phyloP scores from a whole-genome alignment of 2,113 vertebrate species.

The Phylloscopus trochiloides region DNA sequence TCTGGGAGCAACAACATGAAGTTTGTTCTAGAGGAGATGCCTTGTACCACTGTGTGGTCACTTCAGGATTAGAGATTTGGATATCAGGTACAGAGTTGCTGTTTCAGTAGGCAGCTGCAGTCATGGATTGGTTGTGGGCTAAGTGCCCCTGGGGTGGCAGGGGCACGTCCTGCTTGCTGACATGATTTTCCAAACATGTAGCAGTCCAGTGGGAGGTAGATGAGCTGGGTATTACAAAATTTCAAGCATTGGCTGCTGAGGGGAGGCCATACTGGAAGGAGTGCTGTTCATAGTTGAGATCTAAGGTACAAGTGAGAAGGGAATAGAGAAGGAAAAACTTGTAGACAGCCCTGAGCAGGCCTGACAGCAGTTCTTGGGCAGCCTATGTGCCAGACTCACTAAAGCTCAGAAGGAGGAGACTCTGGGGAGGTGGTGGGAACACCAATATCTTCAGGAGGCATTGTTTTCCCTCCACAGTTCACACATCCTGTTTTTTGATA shows the following conservation, averaged over 20 bases:
- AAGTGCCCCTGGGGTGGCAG: not conserved
- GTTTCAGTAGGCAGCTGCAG: not conserved
- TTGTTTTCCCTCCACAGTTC: not conserved
- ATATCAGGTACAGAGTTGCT: not conserved
- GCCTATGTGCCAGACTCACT: not conserved
- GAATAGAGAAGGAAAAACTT: not conserved
- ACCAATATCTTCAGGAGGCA: not conserved
- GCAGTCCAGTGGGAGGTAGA: not conserved
- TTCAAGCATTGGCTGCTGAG: not conserved
- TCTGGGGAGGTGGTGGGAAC: not conserved
- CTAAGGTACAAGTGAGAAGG: not conserved
- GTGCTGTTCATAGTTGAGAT: not conserved
- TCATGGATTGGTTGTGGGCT: not conserved
- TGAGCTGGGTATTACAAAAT: not conserved
- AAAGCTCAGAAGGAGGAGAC: not conserved
- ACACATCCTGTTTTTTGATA: not conserved
- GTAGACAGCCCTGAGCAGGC: not conserved
- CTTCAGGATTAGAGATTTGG: not conserved
- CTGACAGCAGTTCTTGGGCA: not conserved
- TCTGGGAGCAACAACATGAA: not conserved
- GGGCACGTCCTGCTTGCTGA: not conserved
- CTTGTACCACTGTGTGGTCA: not conserved
- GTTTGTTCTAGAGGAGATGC: not conserved
- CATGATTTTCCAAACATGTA: not conserved
- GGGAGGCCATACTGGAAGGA: rapidly evolving